These are phyloP conservation scores for Tinea semifulvella DNA, from an alignment of 2,888 invertebrate genomes.

Conservation along the genomic window DNA sequence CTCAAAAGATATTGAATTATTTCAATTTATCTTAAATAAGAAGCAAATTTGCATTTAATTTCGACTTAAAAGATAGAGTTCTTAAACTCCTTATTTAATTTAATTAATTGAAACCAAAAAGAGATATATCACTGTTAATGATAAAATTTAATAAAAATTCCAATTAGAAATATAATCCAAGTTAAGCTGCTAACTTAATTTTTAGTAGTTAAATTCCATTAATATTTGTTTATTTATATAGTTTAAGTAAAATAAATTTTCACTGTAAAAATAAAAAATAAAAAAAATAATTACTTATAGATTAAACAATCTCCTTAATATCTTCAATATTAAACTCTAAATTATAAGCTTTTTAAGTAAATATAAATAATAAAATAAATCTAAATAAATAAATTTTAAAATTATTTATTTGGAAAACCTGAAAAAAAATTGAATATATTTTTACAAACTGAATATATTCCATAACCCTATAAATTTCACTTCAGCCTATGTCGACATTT, in stretches of 20 bases:
- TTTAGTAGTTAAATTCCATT: constrained; percentile 58
- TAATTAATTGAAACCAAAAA: no score
- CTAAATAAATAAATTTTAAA: no score
- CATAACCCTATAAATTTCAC: no score
- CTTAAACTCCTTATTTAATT: constrained; percentile 59
- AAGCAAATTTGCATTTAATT: constrained; percentile 60
- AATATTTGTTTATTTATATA: constrained; percentile 67
- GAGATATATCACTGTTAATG: no score
- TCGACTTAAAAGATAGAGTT: constrained; percentile 52
- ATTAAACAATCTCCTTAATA: constrained; percentile 40
- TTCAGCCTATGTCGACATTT: no score
- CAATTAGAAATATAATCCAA: constrained; percentile 68
- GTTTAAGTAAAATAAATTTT: constrained; percentile 74
- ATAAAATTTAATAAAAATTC: no score
- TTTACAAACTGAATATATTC: no score
- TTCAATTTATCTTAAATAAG: constrained; percentile 64
- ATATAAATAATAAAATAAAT: no score
- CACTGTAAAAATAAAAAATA: constrained; percentile 67
- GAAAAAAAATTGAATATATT: no score
- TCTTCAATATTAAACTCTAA: constrained; percentile 46
- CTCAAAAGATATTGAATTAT: no score
- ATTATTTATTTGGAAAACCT: no score
- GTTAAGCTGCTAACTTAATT: constrained; percentile 73
- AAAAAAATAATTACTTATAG: constrained; percentile 29
- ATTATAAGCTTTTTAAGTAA: constrained; percentile 47